A percentile compares a stretch with the other conserved stretches of the same genome.
These are phyloP conservation scores for Operophtera brumata DNA, from an alignment of 2,888 invertebrate species.

Conservation along the genomic window DNA sequence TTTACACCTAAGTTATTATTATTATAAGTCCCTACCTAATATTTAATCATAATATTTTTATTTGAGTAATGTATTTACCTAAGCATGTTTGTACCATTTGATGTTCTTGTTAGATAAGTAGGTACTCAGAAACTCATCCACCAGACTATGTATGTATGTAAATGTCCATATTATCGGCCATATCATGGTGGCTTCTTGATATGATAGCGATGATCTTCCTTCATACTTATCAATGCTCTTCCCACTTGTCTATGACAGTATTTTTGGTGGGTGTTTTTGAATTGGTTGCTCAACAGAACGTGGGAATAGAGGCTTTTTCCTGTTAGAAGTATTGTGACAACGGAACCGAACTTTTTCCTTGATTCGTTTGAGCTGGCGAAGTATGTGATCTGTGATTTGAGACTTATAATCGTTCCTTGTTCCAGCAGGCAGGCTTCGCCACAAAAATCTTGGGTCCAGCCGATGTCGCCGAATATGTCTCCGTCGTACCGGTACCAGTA, in stretches of 20 bases:
- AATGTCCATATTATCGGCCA: background rate
- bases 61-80: no score
- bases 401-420: conserved; percentile 30
- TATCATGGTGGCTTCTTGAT: no score
- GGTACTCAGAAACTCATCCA: conserved; percentile 3
- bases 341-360: conserved; percentile 24
- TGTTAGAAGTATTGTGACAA: conserved; percentile 11
- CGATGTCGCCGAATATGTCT: conserved; percentile 55
- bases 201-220: conserved; percentile 1
- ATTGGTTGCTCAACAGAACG: no score
- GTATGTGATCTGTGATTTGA: background rate
- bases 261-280: conserved; percentile 26
- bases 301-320: no score
- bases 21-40: no score
- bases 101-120: background rate
- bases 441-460: conserved; percentile 69
- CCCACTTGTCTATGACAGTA: conserved; percentile 31
- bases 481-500: conserved; percentile 72
- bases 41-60: no score
- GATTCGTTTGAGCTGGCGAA: background rate
- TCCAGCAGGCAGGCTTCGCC: conserved; percentile 59
- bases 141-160: background rate
- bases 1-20: no score
- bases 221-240: conserved; percentile 12
- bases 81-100: no score